These are phyloP conservation scores for Epinephelus fuscoguttatus DNA, from an alignment of 2,113 vertebrate genomes.

Conservation along the genomic window DNA sequence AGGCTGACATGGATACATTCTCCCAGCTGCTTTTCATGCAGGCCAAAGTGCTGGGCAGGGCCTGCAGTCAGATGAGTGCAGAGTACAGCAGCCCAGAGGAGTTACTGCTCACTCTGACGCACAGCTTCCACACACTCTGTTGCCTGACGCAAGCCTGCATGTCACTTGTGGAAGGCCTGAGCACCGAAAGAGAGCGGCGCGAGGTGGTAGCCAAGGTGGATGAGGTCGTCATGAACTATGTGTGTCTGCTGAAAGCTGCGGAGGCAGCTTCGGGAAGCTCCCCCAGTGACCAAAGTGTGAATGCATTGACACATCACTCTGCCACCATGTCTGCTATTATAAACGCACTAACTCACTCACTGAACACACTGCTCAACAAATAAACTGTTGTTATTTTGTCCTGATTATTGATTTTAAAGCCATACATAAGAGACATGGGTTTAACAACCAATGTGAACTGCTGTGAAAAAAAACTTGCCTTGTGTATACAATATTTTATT, in stretches of 20 bases:
- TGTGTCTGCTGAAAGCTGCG: slow-evolving; percentile 91
- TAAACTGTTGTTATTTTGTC: slow-evolving; percentile 86
- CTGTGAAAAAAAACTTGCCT: slow-evolving; percentile 90
- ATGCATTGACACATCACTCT: slow-evolving; percentile 91
- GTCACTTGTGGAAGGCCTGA: slow-evolving; percentile 92
- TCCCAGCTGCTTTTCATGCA: slow-evolving; percentile 91
- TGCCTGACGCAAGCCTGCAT: slow-evolving; percentile 95
- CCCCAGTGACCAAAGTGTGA: slow-evolving; percentile 89
- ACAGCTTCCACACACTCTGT: slow-evolving; percentile 96
- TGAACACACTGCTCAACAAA: slow-evolving; percentile 94
- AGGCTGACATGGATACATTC: slow-evolving; percentile 87
- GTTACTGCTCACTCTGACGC: slow-evolving; percentile 93
- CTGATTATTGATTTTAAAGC: slow-evolving; percentile 96
- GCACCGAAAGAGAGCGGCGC: slow-evolving; percentile 86
- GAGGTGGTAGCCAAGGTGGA: slow-evolving; percentile 91
- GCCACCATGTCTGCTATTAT: slow-evolving; percentile 93
- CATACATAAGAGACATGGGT: slow-evolving; percentile 91
- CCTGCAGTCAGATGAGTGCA: slow-evolving; percentile 92
- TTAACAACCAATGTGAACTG: slow-evolving; percentile 86
- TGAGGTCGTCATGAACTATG: slow-evolving; percentile 92
- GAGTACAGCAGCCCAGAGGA: slow-evolving; percentile 93
- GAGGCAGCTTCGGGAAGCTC: slow-evolving; percentile 88
- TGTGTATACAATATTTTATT: slow-evolving; percentile 95
- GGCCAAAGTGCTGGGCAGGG: slow-evolving; percentile 91
- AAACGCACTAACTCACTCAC: slow-evolving; percentile 95